phyloP scores from a whole-genome alignment of 2,888 invertebrate genomes.

The Pherbina coryleti region DNA sequence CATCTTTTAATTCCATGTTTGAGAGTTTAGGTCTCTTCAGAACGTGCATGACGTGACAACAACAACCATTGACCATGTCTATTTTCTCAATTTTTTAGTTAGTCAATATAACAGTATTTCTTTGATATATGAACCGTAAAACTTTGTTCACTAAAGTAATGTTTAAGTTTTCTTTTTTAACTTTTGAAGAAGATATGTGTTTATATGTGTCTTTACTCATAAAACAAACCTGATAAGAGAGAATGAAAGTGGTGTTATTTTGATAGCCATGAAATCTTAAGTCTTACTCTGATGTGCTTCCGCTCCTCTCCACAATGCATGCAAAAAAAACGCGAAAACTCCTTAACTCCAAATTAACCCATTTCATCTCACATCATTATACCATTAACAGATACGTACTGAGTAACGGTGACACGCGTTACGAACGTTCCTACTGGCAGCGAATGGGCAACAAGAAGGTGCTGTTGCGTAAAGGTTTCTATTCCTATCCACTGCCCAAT shows the following conservation, averaged over 20 bases:
- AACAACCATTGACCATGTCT: no score
- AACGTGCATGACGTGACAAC: no score
- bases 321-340: background rate
- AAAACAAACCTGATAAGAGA: background rate
- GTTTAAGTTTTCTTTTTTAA: no score
- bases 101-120: no score
- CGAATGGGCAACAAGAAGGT: constrained; percentile 52
- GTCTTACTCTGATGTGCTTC: background rate
- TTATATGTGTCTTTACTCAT: no score
- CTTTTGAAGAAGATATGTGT: no score
- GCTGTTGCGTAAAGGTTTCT: constrained; percentile 61
- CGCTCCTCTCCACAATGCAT: background rate
- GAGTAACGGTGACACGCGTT: constrained; percentile 62
- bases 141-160: no score
- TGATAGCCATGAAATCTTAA: background rate
- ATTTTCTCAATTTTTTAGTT: no score
- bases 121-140: no score
- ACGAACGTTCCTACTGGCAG: constrained; percentile 61
- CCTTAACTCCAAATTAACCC: background rate
- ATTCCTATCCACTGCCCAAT: constrained; percentile 60
- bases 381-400: constrained; percentile 54
- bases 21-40: no score
- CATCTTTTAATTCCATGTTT: no score
- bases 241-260: no score
- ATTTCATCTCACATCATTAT: background rate